Evolutionary conservation across 2,888 invertebrate species (phyloP).

Genomic region (Leucophenga montana): DNA sequence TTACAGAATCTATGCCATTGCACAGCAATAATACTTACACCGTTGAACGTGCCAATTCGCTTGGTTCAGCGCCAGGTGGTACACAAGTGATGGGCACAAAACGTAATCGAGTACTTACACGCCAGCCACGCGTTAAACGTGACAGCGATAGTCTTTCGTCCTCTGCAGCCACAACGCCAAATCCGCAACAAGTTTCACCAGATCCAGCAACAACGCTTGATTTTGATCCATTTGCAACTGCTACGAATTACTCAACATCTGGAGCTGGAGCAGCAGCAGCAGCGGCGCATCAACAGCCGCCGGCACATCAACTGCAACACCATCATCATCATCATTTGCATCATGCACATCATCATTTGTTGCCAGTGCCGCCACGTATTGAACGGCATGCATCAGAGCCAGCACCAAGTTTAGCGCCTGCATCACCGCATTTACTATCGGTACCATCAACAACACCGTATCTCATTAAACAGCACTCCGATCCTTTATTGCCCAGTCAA

Average conservation of each 20-base stretch:
- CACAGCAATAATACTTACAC: conserved; percentile 45
- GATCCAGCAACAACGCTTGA: conserved; percentile 63
- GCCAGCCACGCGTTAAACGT: conserved; percentile 80
- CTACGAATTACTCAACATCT: conserved; percentile 54
- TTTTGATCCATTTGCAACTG: conserved; percentile 63
- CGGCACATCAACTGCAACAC: conserved; percentile 32
- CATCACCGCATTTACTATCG: conserved; percentile 76
- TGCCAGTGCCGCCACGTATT: conserved; percentile 75
- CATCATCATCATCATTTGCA: conserved; percentile 45
- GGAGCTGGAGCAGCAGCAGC: conserved; percentile 34
- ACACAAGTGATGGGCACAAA: conserved; percentile 75
- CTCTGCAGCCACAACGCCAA: conserved; percentile 46
- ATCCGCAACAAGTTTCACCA: conserved; percentile 68
- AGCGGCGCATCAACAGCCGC: conserved; percentile 39
- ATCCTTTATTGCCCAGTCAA: conserved; percentile 78
- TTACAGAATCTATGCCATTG: conserved; percentile 34
- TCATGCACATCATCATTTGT: conserved; percentile 64
- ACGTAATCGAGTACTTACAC: conserved; percentile 78
- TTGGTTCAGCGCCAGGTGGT: too few relatives aligned
- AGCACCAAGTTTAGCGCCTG: conserved; percentile 74
- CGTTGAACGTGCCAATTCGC: conserved; percentile 45
- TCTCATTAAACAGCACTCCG: conserved; percentile 80
- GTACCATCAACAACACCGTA: conserved; percentile 76
- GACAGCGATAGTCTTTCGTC: conserved; percentile 75
- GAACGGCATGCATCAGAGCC: conserved; percentile 78